Conservation (phyloP, 2,797 vertebrate species). For the Cynodonichthys magdalenae region DNA sequence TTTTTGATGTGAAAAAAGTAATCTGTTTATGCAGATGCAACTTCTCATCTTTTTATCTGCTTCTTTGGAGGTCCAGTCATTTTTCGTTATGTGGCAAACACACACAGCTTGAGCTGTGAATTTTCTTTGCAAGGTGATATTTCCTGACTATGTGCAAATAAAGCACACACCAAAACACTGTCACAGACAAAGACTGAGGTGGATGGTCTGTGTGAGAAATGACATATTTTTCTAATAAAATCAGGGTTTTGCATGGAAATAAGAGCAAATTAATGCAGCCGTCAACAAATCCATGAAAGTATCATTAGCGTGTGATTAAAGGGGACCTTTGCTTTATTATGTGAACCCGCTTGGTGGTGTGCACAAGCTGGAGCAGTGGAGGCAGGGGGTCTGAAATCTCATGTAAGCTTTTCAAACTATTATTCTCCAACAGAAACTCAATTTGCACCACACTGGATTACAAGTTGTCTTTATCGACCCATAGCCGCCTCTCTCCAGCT, state of each 20-base stretch:
- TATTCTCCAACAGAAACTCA: conserved; percentile 64
- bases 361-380: conserved; percentile 1
- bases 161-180: conserved; percentile 58
- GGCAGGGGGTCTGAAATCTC: conserved; percentile 37
- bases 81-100: conserved; percentile 77
- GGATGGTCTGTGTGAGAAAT: conserved; percentile 22
- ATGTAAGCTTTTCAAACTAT: conserved; percentile 48
- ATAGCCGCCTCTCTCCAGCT: conserved; percentile 50
- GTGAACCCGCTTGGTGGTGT: conserved; percentile 18
- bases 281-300: neutral
- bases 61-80: conserved; percentile 78
- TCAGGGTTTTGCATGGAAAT: neutral
- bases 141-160: conserved; percentile 75
- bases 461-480: conserved; percentile 65
- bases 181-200: conserved; percentile 56
- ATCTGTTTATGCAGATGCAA: conserved; percentile 73
- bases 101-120: conserved; percentile 81
- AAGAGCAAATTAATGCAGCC: neutral
- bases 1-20: conserved; percentile 44
- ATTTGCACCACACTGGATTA: conserved; percentile 70
- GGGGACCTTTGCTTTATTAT: neutral
- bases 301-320: conserved; percentile 2
- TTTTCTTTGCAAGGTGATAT: conserved; percentile 80
- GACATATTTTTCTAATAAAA: conserved; percentile 26
- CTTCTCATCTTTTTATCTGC: conserved; percentile 70